Conservation (phyloP, 1,140 invertebrate genomes). For the Zaprionus ornatus region DNA sequence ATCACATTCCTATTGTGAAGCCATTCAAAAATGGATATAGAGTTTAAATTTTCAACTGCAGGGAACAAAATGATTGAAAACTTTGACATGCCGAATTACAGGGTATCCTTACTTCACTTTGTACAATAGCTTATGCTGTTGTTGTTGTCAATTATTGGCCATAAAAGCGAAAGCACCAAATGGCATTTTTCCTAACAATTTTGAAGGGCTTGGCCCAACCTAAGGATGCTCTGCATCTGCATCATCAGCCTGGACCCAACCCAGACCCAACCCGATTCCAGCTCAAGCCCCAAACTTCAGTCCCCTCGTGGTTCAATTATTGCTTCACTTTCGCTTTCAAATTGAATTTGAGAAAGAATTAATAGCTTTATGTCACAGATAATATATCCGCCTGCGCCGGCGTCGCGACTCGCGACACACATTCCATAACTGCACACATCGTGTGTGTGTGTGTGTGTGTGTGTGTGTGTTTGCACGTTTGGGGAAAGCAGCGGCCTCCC, state of each 20-base stretch:
- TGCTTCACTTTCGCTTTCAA: conserved; percentile 71
- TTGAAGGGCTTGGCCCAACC: conserved; percentile 30
- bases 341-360: conserved; percentile 67
- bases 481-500: conserved; percentile 73
- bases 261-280: conserved; percentile 24
- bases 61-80: neutral
- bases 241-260: conserved; percentile 3
- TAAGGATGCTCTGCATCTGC: conserved; percentile 50
- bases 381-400: conserved; percentile 54
- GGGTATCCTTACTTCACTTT: conserved; percentile 28
- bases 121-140: neutral
- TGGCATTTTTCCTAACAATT: conserved; percentile 62
- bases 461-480: conserved; percentile 37
- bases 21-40: neutral
- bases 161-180: conserved; percentile 75
- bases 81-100: neutral
- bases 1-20: neutral
- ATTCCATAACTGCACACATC: conserved; percentile 45
- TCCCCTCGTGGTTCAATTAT: conserved; percentile 17
- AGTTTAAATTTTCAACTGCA: neutral
- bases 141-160: conserved; percentile 35
- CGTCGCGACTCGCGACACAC: conserved; percentile 58
- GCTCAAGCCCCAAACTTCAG: neutral
- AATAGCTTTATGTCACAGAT: conserved; percentile 73
- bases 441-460: neutral